Evolutionary conservation across 2,888 invertebrate genomes (phyloP).

Genomic region (Campoletis raptor): DNA sequence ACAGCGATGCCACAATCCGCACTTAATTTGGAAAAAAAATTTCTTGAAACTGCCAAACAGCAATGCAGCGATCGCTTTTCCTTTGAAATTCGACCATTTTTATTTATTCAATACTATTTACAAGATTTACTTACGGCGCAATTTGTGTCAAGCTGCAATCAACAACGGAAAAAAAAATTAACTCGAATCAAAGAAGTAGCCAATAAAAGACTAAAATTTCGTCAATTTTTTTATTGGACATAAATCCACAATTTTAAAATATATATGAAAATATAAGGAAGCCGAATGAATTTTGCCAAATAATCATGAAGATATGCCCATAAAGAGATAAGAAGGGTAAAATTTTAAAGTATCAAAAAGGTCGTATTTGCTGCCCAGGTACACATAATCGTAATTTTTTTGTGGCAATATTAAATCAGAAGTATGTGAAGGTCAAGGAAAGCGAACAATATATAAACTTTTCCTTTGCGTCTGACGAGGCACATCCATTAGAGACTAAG

Average conservation of each 20-base stretch:
- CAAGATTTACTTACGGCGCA: not conserved
- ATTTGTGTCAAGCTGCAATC: not conserved
- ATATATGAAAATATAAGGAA: not conserved
- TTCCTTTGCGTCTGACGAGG: constrained; percentile 24
- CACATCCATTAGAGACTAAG: constrained; percentile 29
- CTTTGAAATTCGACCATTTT: not conserved
- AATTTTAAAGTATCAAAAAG: not conserved
- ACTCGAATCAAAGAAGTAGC: not conserved
- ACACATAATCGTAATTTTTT: not conserved
- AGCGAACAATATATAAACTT: constrained; percentile 21
- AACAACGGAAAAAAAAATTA: not conserved
- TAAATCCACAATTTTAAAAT: not conserved
- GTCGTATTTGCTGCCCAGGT: not conserved
- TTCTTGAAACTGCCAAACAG: not conserved
- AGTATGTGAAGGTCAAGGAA: not conserved
- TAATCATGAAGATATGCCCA: not conserved
- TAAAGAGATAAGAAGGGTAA: not conserved
- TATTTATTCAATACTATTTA: not conserved
- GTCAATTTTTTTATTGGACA: not conserved
- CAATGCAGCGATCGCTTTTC: not conserved
- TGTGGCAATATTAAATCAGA: not conserved
- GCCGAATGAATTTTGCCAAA: not conserved
- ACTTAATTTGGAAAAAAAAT: not conserved
- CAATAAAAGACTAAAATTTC: not conserved
- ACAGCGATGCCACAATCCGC: not conserved